Evolutionary conservation across 2,797 vertebrate species (phyloP).

Genomic region (Anabacerthia variegaticeps): DNA sequence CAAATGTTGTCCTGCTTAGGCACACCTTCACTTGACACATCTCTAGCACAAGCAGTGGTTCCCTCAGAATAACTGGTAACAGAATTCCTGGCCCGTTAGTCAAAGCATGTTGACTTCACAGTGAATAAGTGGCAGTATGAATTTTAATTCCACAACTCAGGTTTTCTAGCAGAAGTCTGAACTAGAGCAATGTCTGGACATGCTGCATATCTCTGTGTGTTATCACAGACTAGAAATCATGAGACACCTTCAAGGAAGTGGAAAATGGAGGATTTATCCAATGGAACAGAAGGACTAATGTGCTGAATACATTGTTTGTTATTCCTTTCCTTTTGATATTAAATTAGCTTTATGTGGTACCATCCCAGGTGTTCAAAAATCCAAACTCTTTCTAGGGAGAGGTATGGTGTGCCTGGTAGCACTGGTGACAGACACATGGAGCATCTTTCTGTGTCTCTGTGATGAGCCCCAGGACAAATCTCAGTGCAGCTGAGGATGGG

Average conservation of each 20-base stretch:
- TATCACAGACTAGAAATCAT: neutral
- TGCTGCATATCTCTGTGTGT: neutral
- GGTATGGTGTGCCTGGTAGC: neutral
- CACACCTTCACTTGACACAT: neutral
- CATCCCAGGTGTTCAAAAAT: neutral
- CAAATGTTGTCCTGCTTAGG: neutral
- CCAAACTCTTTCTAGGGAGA: neutral
- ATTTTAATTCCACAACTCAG: neutral
- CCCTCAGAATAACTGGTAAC: neutral
- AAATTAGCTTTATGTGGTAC: neutral
- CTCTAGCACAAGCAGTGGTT: neutral
- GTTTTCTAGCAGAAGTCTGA: neutral
- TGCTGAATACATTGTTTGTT: neutral
- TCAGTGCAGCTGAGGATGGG: neutral
- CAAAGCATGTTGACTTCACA: neutral
- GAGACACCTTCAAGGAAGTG: neutral
- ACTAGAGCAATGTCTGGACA: neutral
- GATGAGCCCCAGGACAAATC: neutral
- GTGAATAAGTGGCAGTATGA: neutral
- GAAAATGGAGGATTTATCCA: neutral
- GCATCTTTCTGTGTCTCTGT: neutral
- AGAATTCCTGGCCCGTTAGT: neutral
- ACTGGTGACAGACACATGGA: neutral
- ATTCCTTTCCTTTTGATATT: neutral
- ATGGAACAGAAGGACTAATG: neutral